Conservation (phyloP, 2,888 invertebrate species). For the Abscondita cerata region DNA sequence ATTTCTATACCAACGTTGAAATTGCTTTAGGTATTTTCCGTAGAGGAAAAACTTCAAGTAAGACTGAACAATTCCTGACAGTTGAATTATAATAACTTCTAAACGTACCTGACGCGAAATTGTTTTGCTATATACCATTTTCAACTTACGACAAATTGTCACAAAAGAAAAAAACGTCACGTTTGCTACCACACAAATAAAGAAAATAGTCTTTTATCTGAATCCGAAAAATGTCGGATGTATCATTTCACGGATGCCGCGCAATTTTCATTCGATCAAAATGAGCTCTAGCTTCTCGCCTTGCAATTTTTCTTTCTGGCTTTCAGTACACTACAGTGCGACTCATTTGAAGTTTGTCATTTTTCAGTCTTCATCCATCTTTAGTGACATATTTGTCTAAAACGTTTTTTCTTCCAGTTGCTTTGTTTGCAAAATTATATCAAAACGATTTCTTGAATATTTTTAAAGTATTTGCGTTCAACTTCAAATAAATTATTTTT, state of each 20-base stretch:
- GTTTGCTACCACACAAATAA: constrained; percentile 45
- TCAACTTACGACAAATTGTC: constrained; percentile 47
- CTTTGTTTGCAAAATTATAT: too few relatives aligned
- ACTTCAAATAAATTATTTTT: too few relatives aligned
- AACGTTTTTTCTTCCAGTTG: constrained; percentile 33
- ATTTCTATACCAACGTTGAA: not conserved
- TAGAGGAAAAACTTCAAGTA: not conserved
- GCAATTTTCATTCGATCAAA: constrained; percentile 56
- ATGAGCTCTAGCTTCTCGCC: constrained; percentile 47
- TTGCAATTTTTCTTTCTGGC: constrained; percentile 41
- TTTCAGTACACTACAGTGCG: constrained; percentile 39
- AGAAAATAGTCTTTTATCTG: constrained; percentile 51
- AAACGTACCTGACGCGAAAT: constrained; percentile 28
- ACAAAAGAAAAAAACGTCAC: constrained; percentile 52
- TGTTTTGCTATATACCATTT: constrained; percentile 38
- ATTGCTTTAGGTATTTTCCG: not conserved
- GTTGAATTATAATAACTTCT: constrained; percentile 17
- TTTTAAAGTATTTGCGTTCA: too few relatives aligned
- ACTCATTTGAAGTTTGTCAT: constrained; percentile 46
- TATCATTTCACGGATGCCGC: constrained; percentile 56
- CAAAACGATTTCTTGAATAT: too few relatives aligned
- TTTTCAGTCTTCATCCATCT: constrained; percentile 45
- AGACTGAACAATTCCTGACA: not conserved
- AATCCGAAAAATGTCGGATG: constrained; percentile 52
- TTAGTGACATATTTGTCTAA: constrained; percentile 34